phyloP scores from a whole-genome alignment of 2,113 vertebrate species.

The Stomatorhinus ivindoensis region DNA sequence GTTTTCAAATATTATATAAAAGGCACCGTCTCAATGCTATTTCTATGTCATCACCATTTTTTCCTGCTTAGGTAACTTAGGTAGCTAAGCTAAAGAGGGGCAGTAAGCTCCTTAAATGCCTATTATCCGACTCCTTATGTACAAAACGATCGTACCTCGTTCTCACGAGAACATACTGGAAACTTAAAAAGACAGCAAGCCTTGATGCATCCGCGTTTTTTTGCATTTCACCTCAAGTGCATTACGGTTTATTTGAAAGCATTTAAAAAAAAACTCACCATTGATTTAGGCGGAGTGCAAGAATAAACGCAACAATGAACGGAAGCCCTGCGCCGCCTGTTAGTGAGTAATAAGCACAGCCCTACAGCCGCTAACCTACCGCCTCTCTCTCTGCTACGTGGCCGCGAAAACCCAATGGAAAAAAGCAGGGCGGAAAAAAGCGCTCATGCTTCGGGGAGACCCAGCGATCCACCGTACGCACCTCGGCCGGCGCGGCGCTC shows the following conservation, averaged over 20 bases:
- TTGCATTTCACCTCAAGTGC: neutral
- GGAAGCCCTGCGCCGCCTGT: neutral
- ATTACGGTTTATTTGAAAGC: neutral
- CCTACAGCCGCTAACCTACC: neutral
- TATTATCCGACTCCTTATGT: neutral
- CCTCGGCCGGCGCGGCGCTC: conserved; percentile 19
- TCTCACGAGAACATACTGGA: neutral
- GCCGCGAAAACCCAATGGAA: conserved; percentile 31
- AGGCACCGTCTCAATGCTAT: neutral
- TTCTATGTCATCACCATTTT: neutral
- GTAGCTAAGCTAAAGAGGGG: neutral
- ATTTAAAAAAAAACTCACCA: conserved; percentile 1
- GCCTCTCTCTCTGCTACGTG: conserved; percentile 34
- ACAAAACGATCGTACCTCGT: neutral
- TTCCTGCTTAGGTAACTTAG: neutral
- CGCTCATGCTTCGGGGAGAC: neutral
- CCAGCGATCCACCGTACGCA: conserved; percentile 18
- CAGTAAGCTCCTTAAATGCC: neutral
- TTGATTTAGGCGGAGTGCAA: neutral
- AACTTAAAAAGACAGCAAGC: neutral
- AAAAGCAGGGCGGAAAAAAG: conserved; percentile 30
- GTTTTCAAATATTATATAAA: neutral
- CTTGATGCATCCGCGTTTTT: neutral
- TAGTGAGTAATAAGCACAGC: neutral
- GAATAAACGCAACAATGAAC: neutral